Conservation (phyloP, 2,888 invertebrate species). For the Hirtodrosophila confusa region DNA sequence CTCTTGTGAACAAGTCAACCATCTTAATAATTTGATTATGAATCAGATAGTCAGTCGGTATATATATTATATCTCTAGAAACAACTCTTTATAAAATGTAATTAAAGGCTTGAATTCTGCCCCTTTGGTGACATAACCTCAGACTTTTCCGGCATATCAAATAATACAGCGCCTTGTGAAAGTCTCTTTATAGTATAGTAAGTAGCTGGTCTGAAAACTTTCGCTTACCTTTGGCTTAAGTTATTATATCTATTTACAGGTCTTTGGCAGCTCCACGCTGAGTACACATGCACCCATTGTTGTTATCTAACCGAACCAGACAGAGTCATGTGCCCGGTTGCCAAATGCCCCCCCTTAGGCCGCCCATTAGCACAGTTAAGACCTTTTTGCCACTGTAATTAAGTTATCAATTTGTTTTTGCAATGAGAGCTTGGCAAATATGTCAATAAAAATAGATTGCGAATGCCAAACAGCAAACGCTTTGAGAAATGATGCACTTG, state of each 20-base stretch:
- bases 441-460: slow-evolving; percentile 48
- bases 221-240: slow-evolving; percentile 34
- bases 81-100: no score
- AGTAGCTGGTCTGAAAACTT: slow-evolving; percentile 25
- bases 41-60: no score
- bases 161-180: slow-evolving; percentile 19
- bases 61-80: no score
- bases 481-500: slow-evolving; percentile 32
- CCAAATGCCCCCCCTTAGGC: background rate
- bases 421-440: slow-evolving; percentile 32
- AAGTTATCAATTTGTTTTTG: slow-evolving; percentile 33
- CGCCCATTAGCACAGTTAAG: background rate
- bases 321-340: slow-evolving; percentile 14
- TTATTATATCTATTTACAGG: slow-evolving; percentile 10
- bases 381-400: slow-evolving; percentile 27
- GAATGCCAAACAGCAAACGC: slow-evolving; percentile 2
- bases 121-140: slow-evolving; percentile 9
- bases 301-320: slow-evolving; percentile 38
- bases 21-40: no score
- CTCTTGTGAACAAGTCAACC: no score
- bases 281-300: slow-evolving; percentile 24
- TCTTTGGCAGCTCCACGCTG: slow-evolving; percentile 9
- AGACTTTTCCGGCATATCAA: slow-evolving; percentile 43
- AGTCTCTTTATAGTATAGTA: slow-evolving; percentile 2
- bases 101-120: background rate